Evolutionary conservation across 64 coral and sea anemone genomes (phyloP).

Genomic region (Acropora tenuis): DNA sequence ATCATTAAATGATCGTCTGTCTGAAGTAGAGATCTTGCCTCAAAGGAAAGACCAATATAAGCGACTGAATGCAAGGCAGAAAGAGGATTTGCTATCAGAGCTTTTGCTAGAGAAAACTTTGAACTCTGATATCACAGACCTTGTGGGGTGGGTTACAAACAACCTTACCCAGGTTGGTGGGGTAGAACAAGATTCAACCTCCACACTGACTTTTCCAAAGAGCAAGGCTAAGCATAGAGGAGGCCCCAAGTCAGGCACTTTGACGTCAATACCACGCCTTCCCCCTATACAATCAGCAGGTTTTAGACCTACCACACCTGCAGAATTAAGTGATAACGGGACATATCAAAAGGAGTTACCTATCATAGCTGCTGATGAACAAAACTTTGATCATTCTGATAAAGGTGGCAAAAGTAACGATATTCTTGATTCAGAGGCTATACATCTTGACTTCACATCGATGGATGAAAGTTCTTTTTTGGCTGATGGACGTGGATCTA

Average conservation of each 20-base stretch:
- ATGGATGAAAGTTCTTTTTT: neutral
- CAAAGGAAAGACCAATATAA: slow-evolving; percentile 71
- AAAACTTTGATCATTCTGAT: neutral
- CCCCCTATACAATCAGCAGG: slow-evolving; percentile 93
- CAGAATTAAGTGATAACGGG: neutral
- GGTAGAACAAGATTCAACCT: slow-evolving; percentile 15
- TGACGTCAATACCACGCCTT: slow-evolving; percentile 69
- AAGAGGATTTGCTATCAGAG: slow-evolving; percentile 82
- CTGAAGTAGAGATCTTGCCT: slow-evolving; percentile 67
- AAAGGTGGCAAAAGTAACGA: neutral
- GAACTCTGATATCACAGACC: slow-evolving; percentile 73
- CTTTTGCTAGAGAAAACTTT: slow-evolving; percentile 76
- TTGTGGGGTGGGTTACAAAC: slow-evolving; percentile 72
- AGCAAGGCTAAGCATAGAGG: slow-evolving; percentile 54
- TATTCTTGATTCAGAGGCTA: slow-evolving; percentile 21
- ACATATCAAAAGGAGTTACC: neutral
- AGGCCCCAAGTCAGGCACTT: slow-evolving; percentile 61
- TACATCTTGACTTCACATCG: slow-evolving; percentile 6
- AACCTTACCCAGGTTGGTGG: slow-evolving; percentile 6
- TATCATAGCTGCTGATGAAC: slow-evolving; percentile 2
- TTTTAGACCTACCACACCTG: slow-evolving; percentile 47
- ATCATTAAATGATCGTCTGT: slow-evolving; percentile 73
- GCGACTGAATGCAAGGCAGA: slow-evolving; percentile 60
- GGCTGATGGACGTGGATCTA: neutral
- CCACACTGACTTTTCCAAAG: neutral